Evolutionary conservation across 2,888 invertebrate genomes (phyloP).

Genomic region (Mesorhabditis sp.): DNA sequence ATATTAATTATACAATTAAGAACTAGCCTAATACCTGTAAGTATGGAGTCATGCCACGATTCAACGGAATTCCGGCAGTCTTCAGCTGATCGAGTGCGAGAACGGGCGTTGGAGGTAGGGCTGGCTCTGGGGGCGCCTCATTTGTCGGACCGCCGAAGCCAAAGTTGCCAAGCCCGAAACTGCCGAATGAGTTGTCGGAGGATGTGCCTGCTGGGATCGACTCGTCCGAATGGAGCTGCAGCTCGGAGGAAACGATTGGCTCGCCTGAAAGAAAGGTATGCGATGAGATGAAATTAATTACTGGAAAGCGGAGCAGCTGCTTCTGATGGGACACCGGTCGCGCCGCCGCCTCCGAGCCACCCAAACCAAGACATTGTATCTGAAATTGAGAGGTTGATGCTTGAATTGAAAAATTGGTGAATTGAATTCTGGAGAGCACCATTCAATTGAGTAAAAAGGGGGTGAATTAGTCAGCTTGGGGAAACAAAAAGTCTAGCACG

Average conservation of each 20-base stretch:
- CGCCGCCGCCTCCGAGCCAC: constrained; percentile 24
- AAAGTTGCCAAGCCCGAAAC: constrained; percentile 15
- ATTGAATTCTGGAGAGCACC: no score
- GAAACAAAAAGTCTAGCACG: no score
- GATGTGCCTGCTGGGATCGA: background rate
- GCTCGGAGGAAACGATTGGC: no score
- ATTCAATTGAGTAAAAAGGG: no score
- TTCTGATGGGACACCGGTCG: constrained; percentile 25
- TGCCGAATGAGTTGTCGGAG: constrained; percentile 3
- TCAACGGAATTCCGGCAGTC: constrained; percentile 49
- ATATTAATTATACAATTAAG: constrained; percentile 8
- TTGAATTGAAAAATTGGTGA: background rate
- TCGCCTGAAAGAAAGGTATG: no score
- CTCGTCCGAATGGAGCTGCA: no score
- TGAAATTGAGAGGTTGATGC: constrained; percentile 16
- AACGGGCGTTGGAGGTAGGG: constrained; percentile 33
- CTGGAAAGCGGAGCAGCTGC: constrained; percentile 23
- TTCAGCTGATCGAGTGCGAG: constrained; percentile 51
- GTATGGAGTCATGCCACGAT: constrained; percentile 52
- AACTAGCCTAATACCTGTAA: constrained; percentile 35
- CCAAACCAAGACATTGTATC: constrained; percentile 40
- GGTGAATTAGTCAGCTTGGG: no score
- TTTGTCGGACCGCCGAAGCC: background rate
- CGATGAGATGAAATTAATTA: no score
- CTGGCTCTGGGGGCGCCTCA: constrained; percentile 17